phyloP scores from a whole-genome alignment of 2,113 vertebrate genomes.

The Galemys pyrenaicus region DNA sequence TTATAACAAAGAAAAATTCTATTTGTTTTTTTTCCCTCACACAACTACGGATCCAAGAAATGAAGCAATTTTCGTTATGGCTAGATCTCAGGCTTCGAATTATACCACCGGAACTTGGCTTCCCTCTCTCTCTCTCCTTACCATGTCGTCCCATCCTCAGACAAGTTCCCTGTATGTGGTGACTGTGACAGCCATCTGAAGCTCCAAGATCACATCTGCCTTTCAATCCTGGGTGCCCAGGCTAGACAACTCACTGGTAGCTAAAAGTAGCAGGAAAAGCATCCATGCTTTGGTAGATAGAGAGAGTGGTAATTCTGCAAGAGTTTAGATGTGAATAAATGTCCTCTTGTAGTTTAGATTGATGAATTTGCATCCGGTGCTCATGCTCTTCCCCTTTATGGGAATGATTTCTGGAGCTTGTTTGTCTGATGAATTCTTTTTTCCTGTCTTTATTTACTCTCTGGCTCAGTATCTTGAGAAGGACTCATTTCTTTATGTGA shows the following conservation, averaged over 20 bases:
- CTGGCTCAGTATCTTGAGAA: background rate
- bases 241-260: background rate
- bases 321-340: background rate
- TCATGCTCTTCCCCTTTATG: background rate
- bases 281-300: no score
- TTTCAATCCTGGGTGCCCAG: background rate
- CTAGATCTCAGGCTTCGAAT: background rate
- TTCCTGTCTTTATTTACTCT: background rate
- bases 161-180: fast-evolving
- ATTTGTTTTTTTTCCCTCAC: background rate
- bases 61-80: background rate
- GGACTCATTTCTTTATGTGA: background rate
- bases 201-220: no score
- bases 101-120: fast-evolving
- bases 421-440: background rate
- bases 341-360: background rate
- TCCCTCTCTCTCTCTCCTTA: background rate
- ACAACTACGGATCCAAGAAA: background rate
- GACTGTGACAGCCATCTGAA: background rate
- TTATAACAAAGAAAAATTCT: background rate
- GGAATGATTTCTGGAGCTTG: background rate
- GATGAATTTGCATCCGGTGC: background rate
- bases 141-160: background rate
- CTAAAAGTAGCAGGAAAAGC: background rate
- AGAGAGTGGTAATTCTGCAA: background rate